Evolutionary conservation across 2,113 vertebrate genomes (phyloP).

Genomic region (Rhagologus leucostigma): DNA sequence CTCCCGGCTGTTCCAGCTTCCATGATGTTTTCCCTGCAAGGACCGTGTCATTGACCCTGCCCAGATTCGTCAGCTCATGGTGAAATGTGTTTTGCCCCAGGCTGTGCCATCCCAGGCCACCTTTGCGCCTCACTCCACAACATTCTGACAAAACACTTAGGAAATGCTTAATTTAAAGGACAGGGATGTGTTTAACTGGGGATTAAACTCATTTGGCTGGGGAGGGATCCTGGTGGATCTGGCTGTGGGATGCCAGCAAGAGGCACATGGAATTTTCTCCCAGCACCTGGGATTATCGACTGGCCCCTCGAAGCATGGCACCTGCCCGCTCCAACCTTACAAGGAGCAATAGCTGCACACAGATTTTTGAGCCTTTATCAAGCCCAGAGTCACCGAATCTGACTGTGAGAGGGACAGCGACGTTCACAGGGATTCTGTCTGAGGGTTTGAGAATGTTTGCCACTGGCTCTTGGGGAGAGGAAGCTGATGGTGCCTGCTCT

Average conservation of each 20-base stretch:
- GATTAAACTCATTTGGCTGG: background rate
- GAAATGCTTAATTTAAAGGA: background rate
- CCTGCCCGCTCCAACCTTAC: background rate
- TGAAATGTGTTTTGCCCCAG: background rate
- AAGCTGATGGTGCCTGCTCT: background rate
- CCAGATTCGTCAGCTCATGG: background rate
- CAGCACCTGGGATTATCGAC: fast-evolving
- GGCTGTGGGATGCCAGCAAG: background rate
- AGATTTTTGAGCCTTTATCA: background rate
- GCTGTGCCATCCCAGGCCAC: background rate
- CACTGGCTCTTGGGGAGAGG: fast-evolving
- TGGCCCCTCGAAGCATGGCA: fast-evolving
- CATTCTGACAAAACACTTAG: background rate
- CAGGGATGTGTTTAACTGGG: fast-evolving
- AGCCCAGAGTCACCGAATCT: background rate
- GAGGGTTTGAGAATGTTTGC: background rate
- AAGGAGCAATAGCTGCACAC: background rate
- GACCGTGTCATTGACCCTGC: fast-evolving
- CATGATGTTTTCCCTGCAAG: background rate
- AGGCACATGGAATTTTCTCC: background rate
- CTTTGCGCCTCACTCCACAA: fast-evolving
- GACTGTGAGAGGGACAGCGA: background rate
- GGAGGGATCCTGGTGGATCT: background rate
- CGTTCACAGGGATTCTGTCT: background rate
- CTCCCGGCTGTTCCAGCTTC: background rate